Evolutionary conservation across 2,888 invertebrate species (phyloP).

Genomic region (Cephus pulcher): DNA sequence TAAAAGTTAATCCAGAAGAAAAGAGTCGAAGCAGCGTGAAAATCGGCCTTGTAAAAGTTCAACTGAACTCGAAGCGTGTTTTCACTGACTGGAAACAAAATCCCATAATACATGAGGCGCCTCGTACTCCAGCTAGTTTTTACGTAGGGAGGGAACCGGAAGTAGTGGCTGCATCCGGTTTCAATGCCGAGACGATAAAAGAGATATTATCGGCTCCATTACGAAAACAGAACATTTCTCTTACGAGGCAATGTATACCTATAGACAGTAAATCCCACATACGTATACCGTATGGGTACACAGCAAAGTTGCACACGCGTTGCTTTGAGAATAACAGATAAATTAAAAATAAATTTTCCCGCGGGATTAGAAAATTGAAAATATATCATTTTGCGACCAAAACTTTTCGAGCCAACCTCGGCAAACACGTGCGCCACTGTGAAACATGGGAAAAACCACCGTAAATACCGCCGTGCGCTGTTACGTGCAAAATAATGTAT

Average conservation of each 20-base stretch:
- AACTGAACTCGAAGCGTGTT: no score
- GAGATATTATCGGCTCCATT: slow-evolving; percentile 16
- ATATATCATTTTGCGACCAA: neutral
- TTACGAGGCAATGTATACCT: neutral
- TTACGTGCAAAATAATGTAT: neutral
- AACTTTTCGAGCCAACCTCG: neutral
- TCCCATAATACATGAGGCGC: no score
- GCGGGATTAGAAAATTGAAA: neutral
- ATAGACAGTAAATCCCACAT: neutral
- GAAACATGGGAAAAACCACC: neutral
- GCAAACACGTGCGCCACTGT: neutral
- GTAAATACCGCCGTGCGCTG: no score
- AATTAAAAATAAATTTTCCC: slow-evolving; percentile 35
- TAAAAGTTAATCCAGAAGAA: no score
- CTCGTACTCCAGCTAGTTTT: no score
- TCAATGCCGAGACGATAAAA: no score
- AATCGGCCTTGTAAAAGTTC: no score
- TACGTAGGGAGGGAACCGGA: no score
- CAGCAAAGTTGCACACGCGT: no score
- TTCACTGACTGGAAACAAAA: no score
- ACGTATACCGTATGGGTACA: neutral
- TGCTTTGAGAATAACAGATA: slow-evolving; percentile 31
- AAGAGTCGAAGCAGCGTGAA: no score
- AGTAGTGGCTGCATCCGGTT: no score
- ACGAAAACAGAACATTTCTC: slow-evolving; percentile 21